These are phyloP conservation scores for Tigriopus japonicus DNA, from an alignment of 1,140 invertebrate species.

Conservation along the genomic window DNA sequence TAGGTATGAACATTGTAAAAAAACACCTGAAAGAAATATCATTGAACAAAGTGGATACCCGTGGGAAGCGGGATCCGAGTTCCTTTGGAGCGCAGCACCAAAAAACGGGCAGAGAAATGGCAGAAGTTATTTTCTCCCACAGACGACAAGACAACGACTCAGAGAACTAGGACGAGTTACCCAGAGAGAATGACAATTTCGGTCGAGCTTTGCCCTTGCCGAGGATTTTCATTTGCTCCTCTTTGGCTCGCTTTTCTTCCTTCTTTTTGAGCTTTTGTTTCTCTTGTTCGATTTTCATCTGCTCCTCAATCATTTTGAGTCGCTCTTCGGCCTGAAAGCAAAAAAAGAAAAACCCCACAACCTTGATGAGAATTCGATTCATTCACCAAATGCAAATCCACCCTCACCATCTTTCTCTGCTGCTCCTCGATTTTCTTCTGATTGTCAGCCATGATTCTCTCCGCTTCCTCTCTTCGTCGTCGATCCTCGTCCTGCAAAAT, in stretches of 20 bases:
- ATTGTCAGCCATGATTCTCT: conserved; percentile 91
- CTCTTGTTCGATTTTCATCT: conserved; percentile 85
- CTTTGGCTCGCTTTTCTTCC: conserved; percentile 70
- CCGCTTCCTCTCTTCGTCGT: conserved; percentile 78
- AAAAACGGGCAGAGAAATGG: too few relatives aligned
- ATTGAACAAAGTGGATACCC: too few relatives aligned
- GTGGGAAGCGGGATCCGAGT: too few relatives aligned
- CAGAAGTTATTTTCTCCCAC: too few relatives aligned
- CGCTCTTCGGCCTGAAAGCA: conserved; percentile 70
- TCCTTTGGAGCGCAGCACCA: too few relatives aligned
- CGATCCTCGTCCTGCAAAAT: conserved; percentile 71
- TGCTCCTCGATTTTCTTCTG: conserved; percentile 92
- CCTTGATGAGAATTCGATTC: neutral
- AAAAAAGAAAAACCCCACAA: too few relatives aligned
- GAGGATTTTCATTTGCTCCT: conserved; percentile 88
- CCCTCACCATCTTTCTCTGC: conserved; percentile 75
- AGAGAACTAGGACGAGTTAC: neutral
- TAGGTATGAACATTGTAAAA: too few relatives aligned
- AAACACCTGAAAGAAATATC: too few relatives aligned
- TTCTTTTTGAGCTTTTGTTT: conserved; percentile 76
- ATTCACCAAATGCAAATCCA: neutral
- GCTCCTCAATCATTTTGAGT: conserved; percentile 86
- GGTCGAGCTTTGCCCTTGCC: conserved; percentile 93
- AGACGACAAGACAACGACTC: too few relatives aligned
- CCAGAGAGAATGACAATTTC: conserved; percentile 74